These are phyloP conservation scores for Portunus trituberculatus DNA, from an alignment of 1,140 invertebrate species.

Conservation along the genomic window DNA sequence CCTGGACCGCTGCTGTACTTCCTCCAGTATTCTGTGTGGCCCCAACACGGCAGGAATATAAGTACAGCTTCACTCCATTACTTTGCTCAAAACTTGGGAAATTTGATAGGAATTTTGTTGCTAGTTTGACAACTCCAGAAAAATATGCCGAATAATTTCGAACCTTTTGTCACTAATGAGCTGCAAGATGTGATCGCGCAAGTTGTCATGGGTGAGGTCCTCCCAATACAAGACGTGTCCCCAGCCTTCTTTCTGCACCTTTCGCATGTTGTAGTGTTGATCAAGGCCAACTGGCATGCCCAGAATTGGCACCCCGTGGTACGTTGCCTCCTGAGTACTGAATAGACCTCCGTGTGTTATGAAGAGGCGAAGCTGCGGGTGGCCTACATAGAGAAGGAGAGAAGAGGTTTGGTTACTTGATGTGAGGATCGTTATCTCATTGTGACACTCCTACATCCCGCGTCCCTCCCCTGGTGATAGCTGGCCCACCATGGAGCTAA, in stretches of 20 bases:
- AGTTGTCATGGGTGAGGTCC: neutral
- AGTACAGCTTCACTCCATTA: too few relatives aligned
- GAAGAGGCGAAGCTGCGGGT: conserved; percentile 81
- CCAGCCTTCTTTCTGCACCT: conserved; percentile 82
- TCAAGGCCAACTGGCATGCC: conserved; percentile 86
- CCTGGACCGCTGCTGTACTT: neutral
- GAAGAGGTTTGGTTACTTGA: conserved; percentile 50
- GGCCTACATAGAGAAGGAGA: neutral
- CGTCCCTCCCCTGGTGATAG: neutral
- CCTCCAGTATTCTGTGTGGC: conserved; percentile 15
- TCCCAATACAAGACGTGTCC: conserved; percentile 77
- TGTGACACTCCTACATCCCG: too few relatives aligned
- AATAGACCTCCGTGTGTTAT: conserved; percentile 87
- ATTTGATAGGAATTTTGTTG: too few relatives aligned
- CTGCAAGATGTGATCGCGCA: neutral
- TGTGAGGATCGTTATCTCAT: too few relatives aligned
- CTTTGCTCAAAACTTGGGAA: too few relatives aligned
- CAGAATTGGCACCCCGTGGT: conserved; percentile 86
- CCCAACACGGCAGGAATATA: too few relatives aligned
- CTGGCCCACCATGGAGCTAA: neutral
- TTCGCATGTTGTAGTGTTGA: conserved; percentile 81
- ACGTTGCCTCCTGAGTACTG: conserved; percentile 86
- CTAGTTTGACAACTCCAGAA: neutral
- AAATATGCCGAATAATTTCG: neutral
- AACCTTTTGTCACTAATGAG: conserved; percentile 35